Evolutionary conservation across 2,113 vertebrate genomes (phyloP).

Genomic region (Anoplopoma fimbria): DNA sequence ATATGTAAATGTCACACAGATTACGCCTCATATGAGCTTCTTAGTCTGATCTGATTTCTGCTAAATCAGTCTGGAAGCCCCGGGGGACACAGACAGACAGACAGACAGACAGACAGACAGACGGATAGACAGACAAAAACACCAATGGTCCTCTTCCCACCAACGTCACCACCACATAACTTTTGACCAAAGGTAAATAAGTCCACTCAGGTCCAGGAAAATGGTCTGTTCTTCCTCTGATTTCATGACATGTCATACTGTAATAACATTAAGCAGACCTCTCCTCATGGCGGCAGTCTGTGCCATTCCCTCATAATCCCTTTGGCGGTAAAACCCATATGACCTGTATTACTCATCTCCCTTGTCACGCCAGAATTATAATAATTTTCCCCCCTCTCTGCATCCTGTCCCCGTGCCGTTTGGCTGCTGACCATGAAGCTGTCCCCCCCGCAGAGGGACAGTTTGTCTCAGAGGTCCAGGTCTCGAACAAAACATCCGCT

Average conservation of each 20-base stretch:
- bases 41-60: conserved; percentile 80
- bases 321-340: conserved; percentile 78
- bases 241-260: conserved; percentile 45
- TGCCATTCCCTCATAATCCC: conserved; percentile 75
- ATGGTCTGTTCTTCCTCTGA: conserved; percentile 28
- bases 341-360: conserved; percentile 81
- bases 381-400: conserved; percentile 58
- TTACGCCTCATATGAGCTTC: conserved; percentile 75
- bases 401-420: conserved; percentile 55
- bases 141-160: neutral
- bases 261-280: conserved; percentile 73
- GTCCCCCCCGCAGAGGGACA: conserved; percentile 30
- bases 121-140: conserved; percentile 11
- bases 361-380: conserved; percentile 78
- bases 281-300: conserved; percentile 61
- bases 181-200: neutral
- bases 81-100: conserved; percentile 19
- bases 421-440: conserved; percentile 53
- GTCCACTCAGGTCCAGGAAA: neutral
- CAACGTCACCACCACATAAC: neutral
- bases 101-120: conserved; percentile 26
- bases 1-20: conserved; percentile 81
- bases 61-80: conserved; percentile 74
- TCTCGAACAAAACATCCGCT: neutral
- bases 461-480: conserved; percentile 12